Percentiles rank a stretch among this genome's conserved stretches.
These are phyloP conservation scores for Sphaerodactylus townsendi DNA, from an alignment of 2,113 vertebrate genomes.

Conservation along the genomic window DNA sequence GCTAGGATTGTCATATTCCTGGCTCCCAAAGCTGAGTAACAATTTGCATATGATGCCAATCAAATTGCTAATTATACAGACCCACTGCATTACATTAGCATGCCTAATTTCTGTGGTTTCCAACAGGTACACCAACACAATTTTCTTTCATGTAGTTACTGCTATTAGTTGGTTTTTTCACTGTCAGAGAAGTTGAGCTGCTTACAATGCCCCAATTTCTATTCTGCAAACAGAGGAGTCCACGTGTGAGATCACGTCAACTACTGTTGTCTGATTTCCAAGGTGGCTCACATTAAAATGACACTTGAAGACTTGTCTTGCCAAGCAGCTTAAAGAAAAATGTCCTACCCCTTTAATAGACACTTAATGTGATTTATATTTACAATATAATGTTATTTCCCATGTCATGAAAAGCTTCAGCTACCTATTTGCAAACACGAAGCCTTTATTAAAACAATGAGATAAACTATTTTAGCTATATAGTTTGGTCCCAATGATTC, in stretches of 20 bases:
- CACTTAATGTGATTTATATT: too few relatives aligned
- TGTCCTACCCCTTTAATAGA: too few relatives aligned
- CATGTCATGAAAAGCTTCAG: too few relatives aligned
- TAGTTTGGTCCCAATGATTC: background rate
- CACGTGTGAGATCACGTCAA: background rate
- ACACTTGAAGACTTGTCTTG: background rate
- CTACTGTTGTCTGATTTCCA: background rate
- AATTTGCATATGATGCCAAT: constrained; percentile 7
- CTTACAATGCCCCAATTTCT: background rate
- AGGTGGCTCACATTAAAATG: background rate
- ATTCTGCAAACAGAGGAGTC: background rate
- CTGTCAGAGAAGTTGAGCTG: background rate
- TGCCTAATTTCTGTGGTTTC: background rate
- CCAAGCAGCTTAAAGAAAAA: too few relatives aligned
- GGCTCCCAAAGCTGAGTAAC: background rate
- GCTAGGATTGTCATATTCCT: background rate
- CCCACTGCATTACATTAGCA: background rate
- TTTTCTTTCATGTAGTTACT: background rate
- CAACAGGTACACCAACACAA: background rate
- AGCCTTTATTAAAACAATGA: background rate
- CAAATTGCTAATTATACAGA: constrained; percentile 3
- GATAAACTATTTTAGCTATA: background rate
- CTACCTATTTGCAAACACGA: too few relatives aligned
- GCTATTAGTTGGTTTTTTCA: background rate
- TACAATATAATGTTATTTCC: too few relatives aligned